These are phyloP conservation scores for Tragopan temminckii DNA, from an alignment of 2,797 vertebrate species.

Conservation along the genomic window DNA sequence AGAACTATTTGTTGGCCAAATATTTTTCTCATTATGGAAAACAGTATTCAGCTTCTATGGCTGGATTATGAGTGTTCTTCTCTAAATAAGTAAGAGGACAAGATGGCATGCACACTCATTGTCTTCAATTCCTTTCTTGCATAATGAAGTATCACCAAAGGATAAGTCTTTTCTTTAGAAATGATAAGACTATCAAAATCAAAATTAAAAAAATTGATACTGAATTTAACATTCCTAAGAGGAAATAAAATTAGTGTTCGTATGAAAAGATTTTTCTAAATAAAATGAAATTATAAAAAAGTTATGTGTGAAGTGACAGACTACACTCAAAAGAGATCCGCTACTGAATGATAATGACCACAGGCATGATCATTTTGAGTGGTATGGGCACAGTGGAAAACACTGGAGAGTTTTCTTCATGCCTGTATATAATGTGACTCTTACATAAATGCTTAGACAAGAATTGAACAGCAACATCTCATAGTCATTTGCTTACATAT, in stretches of 20 bases:
- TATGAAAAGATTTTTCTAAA: neutral
- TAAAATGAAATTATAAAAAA: neutral
- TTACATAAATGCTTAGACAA: neutral
- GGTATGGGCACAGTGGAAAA: neutral
- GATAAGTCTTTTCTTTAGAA: neutral
- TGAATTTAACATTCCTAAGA: neutral
- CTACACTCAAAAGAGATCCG: neutral
- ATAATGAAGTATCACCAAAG: neutral
- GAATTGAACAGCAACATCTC: neutral
- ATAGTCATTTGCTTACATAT: neutral
- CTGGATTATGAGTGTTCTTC: neutral
- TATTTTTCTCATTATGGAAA: constrained; percentile 4
- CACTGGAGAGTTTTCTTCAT: neutral
- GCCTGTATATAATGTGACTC: neutral
- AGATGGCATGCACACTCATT: neutral
- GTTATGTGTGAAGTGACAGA: neutral
- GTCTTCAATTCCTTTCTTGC: neutral
- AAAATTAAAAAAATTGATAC: neutral
- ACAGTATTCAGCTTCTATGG: neutral
- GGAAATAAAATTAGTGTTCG: neutral
- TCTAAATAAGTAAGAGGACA: neutral
- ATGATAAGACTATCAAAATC: neutral
- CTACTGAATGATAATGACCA: neutral
- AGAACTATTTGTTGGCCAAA: constrained; percentile 9
- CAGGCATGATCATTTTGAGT: neutral